Conservation (phyloP, 2,888 invertebrate genomes). For the Dicyrtomina minuta region DNA sequence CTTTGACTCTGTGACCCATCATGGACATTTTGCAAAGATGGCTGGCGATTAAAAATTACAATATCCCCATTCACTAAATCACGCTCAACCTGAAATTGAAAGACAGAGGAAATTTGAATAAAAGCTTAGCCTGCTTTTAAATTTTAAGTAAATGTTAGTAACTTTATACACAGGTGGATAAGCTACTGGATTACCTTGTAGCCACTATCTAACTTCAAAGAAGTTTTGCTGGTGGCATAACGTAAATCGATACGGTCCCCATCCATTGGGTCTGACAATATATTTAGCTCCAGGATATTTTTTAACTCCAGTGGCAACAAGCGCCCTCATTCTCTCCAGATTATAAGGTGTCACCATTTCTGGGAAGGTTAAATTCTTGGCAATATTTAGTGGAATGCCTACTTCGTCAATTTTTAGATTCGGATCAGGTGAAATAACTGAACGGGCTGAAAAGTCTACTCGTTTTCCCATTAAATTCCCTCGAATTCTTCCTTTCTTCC, state of each 20-base stretch:
- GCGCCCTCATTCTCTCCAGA: constrained; percentile 92
- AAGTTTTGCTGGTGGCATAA: constrained; percentile 89
- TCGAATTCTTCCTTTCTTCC: too few relatives aligned
- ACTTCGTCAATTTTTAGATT: constrained; percentile 93
- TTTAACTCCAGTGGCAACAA: too few relatives aligned
- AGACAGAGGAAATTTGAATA: background rate
- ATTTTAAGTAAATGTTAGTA: background rate
- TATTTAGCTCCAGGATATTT: constrained; percentile 99
- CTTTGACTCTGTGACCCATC: constrained; percentile 98
- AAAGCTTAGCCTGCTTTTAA: background rate
- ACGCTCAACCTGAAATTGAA: constrained; percentile 70
- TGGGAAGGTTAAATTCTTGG: constrained; percentile 97
- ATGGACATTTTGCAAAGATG: constrained; percentile 99
- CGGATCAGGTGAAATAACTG: constrained; percentile 95
- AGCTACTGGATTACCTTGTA: constrained; percentile 69
- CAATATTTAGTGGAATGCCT: constrained; percentile 95
- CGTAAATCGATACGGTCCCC: constrained; percentile 96
- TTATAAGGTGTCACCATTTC: constrained; percentile 99
- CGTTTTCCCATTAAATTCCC: too few relatives aligned
- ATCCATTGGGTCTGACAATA: constrained; percentile 95
- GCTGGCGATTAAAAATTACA: constrained; percentile 98
- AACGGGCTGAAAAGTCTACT: constrained; percentile 99
- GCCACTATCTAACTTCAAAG: constrained; percentile 94
- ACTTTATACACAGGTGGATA: background rate
- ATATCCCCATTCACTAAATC: constrained; percentile 97